Conservation (phyloP, 2,888 invertebrate species). For the Diarsia dahlii region DNA sequence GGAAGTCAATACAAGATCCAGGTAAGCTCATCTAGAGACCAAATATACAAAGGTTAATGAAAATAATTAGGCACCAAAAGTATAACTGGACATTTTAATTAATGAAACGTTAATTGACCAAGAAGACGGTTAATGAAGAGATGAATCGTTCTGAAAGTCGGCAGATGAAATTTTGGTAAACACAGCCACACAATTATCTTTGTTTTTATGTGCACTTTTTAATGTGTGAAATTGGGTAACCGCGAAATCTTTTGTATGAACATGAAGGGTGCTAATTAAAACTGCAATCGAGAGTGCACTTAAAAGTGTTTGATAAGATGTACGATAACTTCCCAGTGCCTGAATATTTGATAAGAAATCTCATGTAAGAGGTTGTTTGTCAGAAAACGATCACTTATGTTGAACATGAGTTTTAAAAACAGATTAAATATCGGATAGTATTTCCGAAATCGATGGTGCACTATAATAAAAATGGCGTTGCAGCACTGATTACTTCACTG, state of each 20-base stretch:
- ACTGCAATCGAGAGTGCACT: conserved; percentile 22
- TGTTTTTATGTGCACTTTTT: conserved; percentile 25
- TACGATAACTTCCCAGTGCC: not conserved
- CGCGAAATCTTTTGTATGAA: conserved; percentile 25
- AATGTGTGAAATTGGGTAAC: conserved; percentile 16
- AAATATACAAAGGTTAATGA: conserved; percentile 59
- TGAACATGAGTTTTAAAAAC: not conserved
- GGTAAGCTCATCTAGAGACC: conserved; percentile 24
- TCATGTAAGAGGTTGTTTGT: not conserved
- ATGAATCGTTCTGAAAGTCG: conserved; percentile 52
- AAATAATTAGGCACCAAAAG: conserved; percentile 44
- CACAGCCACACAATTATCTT: conserved; percentile 28
- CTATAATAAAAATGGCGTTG: not conserved
- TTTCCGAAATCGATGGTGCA: not conserved
- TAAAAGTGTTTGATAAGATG: conserved; percentile 23
- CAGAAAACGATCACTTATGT: too few species aligned
- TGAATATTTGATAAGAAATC: conserved; percentile 4
- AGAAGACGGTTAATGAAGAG: conserved; percentile 34
- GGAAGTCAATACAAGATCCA: conserved; percentile 20
- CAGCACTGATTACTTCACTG: conserved; percentile 6
- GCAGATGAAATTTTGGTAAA: conserved; percentile 25
- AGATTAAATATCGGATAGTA: too few species aligned
- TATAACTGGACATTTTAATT: conserved; percentile 37
- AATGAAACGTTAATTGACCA: conserved; percentile 40
- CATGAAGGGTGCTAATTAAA: conserved; percentile 34